These are phyloP conservation scores for Sweltsa coloradensis DNA, from an alignment of 1,140 invertebrate species.

Conservation along the genomic window DNA sequence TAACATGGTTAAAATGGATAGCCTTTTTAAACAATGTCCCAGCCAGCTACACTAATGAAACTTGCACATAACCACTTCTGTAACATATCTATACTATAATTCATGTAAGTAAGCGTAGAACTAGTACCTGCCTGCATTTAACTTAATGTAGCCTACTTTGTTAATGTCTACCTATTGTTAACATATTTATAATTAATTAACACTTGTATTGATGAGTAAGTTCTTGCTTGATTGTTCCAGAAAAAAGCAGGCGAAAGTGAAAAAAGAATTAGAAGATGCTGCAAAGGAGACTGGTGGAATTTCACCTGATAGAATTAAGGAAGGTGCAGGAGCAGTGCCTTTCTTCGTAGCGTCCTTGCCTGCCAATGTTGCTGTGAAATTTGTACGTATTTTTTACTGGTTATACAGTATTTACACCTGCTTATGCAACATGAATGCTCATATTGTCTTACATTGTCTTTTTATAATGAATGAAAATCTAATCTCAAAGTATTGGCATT, in stretches of 20 bases:
- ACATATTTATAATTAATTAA: too few relatives aligned
- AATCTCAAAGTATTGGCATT: too few relatives aligned
- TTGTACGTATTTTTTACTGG: conserved; percentile 45
- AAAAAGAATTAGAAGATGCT: conserved; percentile 86
- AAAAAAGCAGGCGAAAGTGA: conserved; percentile 72
- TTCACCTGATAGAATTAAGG: conserved; percentile 32
- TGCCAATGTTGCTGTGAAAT: conserved; percentile 54
- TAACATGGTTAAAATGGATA: too few relatives aligned
- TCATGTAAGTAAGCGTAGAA: too few relatives aligned
- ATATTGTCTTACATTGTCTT: neutral
- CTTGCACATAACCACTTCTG: too few relatives aligned
- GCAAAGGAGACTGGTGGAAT: conserved; percentile 50
- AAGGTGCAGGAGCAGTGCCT: conserved; percentile 33
- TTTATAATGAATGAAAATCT: neutral
- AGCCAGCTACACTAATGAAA: too few relatives aligned
- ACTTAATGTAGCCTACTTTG: too few relatives aligned
- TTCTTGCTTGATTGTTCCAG: conserved; percentile 41
- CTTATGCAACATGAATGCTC: neutral
- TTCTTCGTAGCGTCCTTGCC: conserved; percentile 47
- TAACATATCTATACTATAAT: too few relatives aligned
- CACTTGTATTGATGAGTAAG: conserved; percentile 5
- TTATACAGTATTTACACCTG: neutral
- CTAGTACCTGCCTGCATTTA: too few relatives aligned
- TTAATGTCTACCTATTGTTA: too few relatives aligned
- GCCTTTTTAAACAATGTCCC: too few relatives aligned